phyloP scores from a whole-genome alignment of 2,888 invertebrate genomes.

The Conops quadrifasciatus region DNA sequence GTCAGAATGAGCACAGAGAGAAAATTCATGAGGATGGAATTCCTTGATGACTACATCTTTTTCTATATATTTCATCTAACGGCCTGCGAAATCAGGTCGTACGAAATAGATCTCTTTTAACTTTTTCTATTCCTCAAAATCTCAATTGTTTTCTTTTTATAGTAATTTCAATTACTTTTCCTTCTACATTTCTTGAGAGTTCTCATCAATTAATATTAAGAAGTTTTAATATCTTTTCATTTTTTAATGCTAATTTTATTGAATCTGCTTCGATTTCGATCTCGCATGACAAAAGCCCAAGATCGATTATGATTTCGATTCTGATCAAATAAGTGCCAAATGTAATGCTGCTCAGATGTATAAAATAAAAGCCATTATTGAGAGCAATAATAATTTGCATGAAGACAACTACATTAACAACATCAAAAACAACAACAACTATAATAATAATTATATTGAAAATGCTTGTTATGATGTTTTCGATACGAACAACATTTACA shows the following conservation, averaged over 20 bases:
- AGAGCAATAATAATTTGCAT: conserved; percentile 39
- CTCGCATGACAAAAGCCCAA: conserved; percentile 28
- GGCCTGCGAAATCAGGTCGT: too few species aligned
- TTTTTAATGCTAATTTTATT: conserved; percentile 8
- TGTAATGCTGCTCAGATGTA: conserved; percentile 1
- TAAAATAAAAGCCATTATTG: background rate
- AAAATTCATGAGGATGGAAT: too few species aligned
- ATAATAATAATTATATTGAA: background rate
- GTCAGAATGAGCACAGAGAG: too few species aligned
- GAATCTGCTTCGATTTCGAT: background rate
- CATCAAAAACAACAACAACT: background rate
- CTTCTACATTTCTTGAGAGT: too few species aligned
- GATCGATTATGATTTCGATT: conserved; percentile 50
- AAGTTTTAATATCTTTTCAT: background rate
- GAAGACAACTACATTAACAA: conserved; percentile 19
- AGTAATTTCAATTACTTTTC: too few species aligned
- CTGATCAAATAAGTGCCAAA: conserved; percentile 47
- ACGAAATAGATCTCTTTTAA: too few species aligned
- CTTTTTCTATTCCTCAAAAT: too few species aligned
- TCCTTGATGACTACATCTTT: too few species aligned
- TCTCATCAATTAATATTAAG: too few species aligned
- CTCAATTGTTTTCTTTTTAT: too few species aligned
- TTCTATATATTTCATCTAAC: too few species aligned
- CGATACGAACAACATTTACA: conserved; percentile 36
- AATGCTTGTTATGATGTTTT: conserved; percentile 42